Evolutionary conservation across 2,888 invertebrate genomes (phyloP).

Genomic region (Petrophora chlorosata): DNA sequence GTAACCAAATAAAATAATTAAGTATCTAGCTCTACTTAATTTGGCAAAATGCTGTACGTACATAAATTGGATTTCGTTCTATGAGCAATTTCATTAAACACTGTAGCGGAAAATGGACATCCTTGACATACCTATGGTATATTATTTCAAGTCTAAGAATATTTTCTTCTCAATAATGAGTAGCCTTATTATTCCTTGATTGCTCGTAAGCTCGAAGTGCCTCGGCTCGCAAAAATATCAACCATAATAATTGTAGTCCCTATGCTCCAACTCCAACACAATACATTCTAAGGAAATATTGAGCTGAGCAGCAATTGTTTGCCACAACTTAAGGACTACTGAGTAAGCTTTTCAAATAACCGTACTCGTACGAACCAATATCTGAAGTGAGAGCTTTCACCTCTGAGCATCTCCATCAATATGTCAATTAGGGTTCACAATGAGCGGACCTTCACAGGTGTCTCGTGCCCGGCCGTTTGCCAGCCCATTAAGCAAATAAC

Average conservation of each 20-base stretch:
- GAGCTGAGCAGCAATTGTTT: slow-evolving; percentile 27
- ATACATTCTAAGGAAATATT: slow-evolving; percentile 20
- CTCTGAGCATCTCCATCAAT: slow-evolving; percentile 61
- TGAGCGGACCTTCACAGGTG: slow-evolving; percentile 67
- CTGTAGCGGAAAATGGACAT: not conserved
- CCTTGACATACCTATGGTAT: not conserved
- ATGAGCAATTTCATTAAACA: slow-evolving; percentile 1
- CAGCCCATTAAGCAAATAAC: slow-evolving; percentile 82
- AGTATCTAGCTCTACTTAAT: slow-evolving; percentile 50
- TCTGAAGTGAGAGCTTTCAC: slow-evolving; percentile 43
- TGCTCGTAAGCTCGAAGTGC: slow-evolving; percentile 7
- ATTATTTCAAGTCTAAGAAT: not conserved
- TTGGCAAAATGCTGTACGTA: slow-evolving; percentile 39
- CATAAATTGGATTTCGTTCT: slow-evolving; percentile 35
- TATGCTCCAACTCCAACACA: slow-evolving; percentile 27
- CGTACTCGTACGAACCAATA: slow-evolving; percentile 34
- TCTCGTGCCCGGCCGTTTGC: slow-evolving; percentile 70
- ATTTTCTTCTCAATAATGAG: no score
- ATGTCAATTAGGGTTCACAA: slow-evolving; percentile 68
- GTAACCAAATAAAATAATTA: slow-evolving; percentile 72
- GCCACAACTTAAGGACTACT: slow-evolving; percentile 23
- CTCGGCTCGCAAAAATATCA: slow-evolving; percentile 12
- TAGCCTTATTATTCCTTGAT: slow-evolving; percentile 1
- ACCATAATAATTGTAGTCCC: slow-evolving; percentile 11
- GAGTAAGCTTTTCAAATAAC: slow-evolving; percentile 31